Evolutionary conservation across 1,140 invertebrate genomes (phyloP).

Genomic region (Diprion similis): DNA sequence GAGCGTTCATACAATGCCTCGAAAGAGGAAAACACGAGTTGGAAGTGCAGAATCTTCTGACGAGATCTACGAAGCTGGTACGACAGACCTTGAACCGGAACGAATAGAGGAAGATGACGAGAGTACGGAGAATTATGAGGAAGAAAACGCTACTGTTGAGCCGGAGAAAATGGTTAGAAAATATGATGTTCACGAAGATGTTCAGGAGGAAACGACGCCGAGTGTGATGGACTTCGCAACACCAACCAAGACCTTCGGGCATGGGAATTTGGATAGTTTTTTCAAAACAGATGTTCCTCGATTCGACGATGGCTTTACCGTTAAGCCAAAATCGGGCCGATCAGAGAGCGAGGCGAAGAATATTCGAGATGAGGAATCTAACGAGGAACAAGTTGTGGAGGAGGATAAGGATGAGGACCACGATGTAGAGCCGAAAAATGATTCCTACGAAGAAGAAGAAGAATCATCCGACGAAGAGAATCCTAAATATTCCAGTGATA

Average conservation of each 20-base stretch:
- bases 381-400: conserved; percentile 8
- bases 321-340: conserved; percentile 12
- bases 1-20: conserved; percentile 18
- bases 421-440: conserved; percentile 9
- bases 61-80: too few relatives aligned
- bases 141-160: conserved; percentile 4
- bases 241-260: neutral
- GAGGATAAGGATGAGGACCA: conserved; percentile 20
- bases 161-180: conserved; percentile 12
- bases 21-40: neutral
- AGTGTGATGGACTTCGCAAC: neutral
- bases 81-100: conserved; percentile 11
- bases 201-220: conserved; percentile 23
- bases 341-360: conserved; percentile 23
- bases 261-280: conserved; percentile 23
- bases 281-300: conserved; percentile 34
- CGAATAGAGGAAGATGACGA: conserved; percentile 21
- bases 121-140: conserved; percentile 4
- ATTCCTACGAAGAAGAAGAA: neutral
- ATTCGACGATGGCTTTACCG: conserved; percentile 31
- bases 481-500: neutral
- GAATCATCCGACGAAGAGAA: neutral
- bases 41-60: neutral
- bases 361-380: neutral
- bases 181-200: conserved; percentile 30